Base-by-base conservation (phyloP, 1,140 invertebrate genomes). In the Lepidostoma basale region DNA sequence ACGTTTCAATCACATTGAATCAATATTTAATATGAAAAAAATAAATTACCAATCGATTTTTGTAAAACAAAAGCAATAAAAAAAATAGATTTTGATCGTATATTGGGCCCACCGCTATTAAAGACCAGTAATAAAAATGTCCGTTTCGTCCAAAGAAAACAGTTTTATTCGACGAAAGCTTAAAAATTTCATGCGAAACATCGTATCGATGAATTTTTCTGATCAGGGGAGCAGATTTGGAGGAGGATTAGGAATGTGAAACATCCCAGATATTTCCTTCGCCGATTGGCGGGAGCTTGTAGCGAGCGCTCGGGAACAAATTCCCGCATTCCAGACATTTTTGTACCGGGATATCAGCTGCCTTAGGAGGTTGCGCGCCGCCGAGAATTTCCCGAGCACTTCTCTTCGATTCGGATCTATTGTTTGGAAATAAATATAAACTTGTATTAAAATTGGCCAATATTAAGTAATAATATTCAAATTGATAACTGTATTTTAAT, bases 251-350 rank as follows among this genome's bases (percentile, higher is more conserved):
- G 74, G 77, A 60, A 68, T 73, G 40, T 33, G 63, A 63, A 56
- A 39, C 54, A 70, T 80, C 81, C 74, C 60, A 75, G 54, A 76
- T 76, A 70, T 81, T 78, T 76, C 65, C 39, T 62, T 9, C 18
- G 52, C 62, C 69, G 36, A 69, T 74, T 62, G 62, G 67, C 59
- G 66, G 56, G 30, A 60, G 30, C 26, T 12, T 30, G 22, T 25
- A 36, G 16, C 28, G 30, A 63, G 44, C 47, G 40, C 52, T 62
- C 52, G 33, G 63, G 78, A 75, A 77, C 75, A 78, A 80, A 79
- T 82, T 83, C 80, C 78, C 80, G 81, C 81, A 83, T 79, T 81
- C 74, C 79, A 77, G 76, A 76, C 81, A 81, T 82, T 81, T 81
- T 78, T 74, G 62, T 73, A 82, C 78, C 70, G 79, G 80, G 81